These are phyloP conservation scores for Drosophila lacicola DNA, from an alignment of 2,888 invertebrate genomes.

Conservation along the genomic window DNA sequence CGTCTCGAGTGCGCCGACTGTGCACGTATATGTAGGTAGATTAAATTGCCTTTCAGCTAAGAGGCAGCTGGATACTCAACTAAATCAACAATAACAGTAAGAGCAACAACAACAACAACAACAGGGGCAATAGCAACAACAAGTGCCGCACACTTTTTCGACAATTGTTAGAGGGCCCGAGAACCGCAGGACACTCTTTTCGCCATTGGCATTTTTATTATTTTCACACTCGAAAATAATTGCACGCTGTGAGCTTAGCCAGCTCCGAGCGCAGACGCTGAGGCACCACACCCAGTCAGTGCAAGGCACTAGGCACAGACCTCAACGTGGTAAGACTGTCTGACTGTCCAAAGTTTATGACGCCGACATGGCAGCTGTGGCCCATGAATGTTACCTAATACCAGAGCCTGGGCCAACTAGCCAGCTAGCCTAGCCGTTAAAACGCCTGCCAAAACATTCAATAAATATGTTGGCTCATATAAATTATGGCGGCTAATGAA, in stretches of 20 bases:
- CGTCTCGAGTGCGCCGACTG: conserved; percentile 68
- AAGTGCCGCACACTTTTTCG: conserved; percentile 60
- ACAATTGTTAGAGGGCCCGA: conserved; percentile 56
- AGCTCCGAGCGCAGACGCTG: conserved; percentile 54
- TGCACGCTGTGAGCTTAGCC: conserved; percentile 79
- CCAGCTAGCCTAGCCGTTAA: conserved; percentile 72
- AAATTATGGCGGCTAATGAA: conserved; percentile 79
- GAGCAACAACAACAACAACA: conserved; percentile 23
- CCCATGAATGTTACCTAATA: conserved; percentile 63
- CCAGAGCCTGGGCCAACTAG: conserved; percentile 9
- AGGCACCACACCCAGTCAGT: conserved; percentile 73
- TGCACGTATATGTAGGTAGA: conserved; percentile 47
- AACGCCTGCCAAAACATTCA: conserved; percentile 78
- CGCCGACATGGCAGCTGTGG: conserved; percentile 59
- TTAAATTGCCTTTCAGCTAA: conserved; percentile 30
- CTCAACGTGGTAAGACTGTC: conserved; percentile 65
- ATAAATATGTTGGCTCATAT: conserved; percentile 81
- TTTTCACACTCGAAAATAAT: conserved; percentile 82
- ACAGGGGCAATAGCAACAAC: conserved; percentile 43
- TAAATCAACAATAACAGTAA: conserved; percentile 16
- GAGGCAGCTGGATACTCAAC: conserved; percentile 58
- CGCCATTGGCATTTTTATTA: conserved; percentile 76
- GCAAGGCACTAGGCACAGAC: conserved; percentile 37
- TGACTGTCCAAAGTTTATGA: conserved; percentile 64
- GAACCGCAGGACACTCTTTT: conserved; percentile 81